A percentile compares a stretch with the other conserved stretches of the same genome.
Conservation (phyloP, 2,888 invertebrate genomes). For the Parasteatoda lunata region DNA sequence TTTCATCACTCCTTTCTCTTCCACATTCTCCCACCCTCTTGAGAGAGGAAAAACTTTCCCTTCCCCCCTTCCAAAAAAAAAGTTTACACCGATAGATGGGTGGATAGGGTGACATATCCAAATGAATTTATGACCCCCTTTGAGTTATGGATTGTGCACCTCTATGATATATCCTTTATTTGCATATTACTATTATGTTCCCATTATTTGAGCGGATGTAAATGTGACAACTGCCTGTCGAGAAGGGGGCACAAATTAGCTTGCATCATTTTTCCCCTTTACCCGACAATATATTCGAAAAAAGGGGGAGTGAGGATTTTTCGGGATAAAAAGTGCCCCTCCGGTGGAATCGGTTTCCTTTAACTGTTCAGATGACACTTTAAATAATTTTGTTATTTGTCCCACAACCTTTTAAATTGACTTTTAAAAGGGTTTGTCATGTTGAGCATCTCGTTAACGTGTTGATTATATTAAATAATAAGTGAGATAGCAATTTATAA, state of each 20-base stretch:
- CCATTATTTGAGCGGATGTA: constrained; percentile 37
- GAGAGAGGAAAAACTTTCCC: neutral
- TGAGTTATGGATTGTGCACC: constrained; percentile 54
- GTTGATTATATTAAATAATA: too few relatives aligned
- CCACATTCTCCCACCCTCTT: neutral
- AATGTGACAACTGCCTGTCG: constrained; percentile 43
- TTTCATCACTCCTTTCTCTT: neutral
- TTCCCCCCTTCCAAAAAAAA: neutral
- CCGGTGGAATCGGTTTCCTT: neutral
- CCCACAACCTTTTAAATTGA: too few relatives aligned
- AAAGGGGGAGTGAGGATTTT: neutral
- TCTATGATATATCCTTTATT: constrained; percentile 41
- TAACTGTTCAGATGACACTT: too few relatives aligned
- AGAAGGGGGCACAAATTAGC: constrained; percentile 36
- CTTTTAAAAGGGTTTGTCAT: too few relatives aligned
- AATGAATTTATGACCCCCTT: constrained; percentile 63
- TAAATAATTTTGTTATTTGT: too few relatives aligned
- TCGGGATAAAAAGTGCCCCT: neutral
- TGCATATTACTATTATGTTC: constrained; percentile 63
- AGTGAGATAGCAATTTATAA: too few relatives aligned
- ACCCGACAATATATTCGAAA: neutral
- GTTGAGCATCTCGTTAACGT: too few relatives aligned
- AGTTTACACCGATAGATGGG: neutral
- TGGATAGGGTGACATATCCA: constrained; percentile 15
- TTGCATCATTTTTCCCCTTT: neutral